Evolutionary conservation across 2,888 invertebrate species (phyloP).

Genomic region (Thymelicus lineola): DNA sequence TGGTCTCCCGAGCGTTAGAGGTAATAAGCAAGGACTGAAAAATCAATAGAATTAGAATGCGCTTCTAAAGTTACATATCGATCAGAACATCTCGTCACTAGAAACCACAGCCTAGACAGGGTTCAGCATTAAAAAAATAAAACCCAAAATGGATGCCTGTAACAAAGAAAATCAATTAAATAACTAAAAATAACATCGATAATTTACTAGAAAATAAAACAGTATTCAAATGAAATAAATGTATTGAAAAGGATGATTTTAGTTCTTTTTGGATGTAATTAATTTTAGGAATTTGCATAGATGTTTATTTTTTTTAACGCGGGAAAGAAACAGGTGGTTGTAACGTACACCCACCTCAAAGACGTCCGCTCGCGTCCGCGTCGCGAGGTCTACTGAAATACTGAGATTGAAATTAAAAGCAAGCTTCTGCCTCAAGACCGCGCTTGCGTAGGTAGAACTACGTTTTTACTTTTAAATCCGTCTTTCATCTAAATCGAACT

Average conservation of each 20-base stretch:
- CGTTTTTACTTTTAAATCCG: not conserved
- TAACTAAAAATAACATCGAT: not conserved
- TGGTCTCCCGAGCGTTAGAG: not conserved
- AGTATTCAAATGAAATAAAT: not conserved
- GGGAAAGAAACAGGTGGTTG: constrained; percentile 14
- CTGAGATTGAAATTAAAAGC: not conserved
- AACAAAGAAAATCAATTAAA: constrained; percentile 12
- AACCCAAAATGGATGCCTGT: not conserved
- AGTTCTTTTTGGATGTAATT: not conserved
- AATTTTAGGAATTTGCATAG: not conserved
- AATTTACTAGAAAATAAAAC: not conserved
- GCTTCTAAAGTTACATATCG: not conserved
- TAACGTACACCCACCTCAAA: not conserved
- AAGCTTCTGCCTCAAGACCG: not conserved
- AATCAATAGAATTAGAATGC: constrained; percentile 8
- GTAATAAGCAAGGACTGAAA: not conserved
- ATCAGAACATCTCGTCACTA: not conserved
- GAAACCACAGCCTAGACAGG: not conserved
- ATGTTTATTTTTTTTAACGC: constrained; percentile 12
- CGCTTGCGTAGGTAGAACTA: constrained; percentile 1
- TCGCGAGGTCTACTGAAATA: not conserved
- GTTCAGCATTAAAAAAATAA: not conserved
- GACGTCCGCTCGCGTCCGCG: constrained; percentile 2
- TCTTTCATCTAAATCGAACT: not conserved
- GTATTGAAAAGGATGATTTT: not conserved